Evolutionary conservation across 2,113 vertebrate species (phyloP).

Genomic region (Pavo muticus): DNA sequence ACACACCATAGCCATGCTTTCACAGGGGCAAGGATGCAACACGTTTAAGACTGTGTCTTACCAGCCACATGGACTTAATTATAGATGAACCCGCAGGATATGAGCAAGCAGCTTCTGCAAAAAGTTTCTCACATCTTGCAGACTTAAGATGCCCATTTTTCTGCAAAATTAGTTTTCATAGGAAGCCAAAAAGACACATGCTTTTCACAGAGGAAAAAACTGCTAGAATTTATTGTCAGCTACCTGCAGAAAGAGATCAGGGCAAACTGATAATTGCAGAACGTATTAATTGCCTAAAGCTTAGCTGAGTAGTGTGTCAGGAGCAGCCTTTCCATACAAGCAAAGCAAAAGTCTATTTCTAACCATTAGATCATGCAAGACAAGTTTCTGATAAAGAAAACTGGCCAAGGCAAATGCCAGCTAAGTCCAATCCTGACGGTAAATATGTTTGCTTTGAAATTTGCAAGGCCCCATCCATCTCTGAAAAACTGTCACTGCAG

Average conservation of each 20-base stretch:
- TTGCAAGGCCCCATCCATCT: neutral
- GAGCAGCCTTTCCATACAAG: neutral
- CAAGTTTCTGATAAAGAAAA: neutral
- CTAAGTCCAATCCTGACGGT: neutral
- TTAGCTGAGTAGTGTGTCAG: neutral
- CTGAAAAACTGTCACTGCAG: neutral
- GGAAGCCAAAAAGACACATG: neutral
- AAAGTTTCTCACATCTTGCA: conserved; percentile 14
- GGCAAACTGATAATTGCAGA: neutral
- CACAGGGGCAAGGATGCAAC: neutral
- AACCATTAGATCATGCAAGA: neutral
- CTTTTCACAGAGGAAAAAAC: neutral
- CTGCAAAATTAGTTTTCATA: neutral
- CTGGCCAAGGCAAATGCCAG: neutral
- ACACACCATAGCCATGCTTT: neutral
- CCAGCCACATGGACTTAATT: neutral
- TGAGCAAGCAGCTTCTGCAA: neutral
- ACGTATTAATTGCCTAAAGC: neutral
- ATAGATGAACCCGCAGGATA: neutral
- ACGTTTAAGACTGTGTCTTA: neutral
- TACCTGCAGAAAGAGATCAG: neutral
- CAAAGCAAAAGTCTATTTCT: neutral
- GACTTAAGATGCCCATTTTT: neutral
- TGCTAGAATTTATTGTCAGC: neutral
- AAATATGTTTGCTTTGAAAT: neutral